Base-by-base conservation (phyloP, 2,113 vertebrate genomes). In the Hyla sarda region DNA sequence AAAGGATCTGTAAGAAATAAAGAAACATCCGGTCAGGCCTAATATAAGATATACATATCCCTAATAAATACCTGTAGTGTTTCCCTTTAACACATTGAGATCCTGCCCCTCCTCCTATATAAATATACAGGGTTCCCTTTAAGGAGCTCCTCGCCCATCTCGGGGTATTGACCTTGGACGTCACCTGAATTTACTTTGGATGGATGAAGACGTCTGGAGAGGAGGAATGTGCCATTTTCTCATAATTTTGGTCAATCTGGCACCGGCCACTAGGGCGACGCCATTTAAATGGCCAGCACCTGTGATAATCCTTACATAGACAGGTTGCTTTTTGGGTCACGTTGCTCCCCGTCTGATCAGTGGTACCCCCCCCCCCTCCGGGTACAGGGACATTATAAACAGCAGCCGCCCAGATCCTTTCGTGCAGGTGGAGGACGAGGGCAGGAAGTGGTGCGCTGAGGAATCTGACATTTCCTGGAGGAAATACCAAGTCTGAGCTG, bases 1-100 rank as follows among this genome's bases (percentile, higher is more conserved):
- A 90, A 99, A 96, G 79, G 97, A 97, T 87, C 97, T 99, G 92
- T 9, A 54, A 74, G 91, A 37, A 90, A 0, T 62, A 0, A 0
- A 54, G 60, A 41, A 11, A 23, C 30, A 0, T 52, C 16, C 8
- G 47, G 8, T 77, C 50, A 58, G 11, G 28, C 3, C 30, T 34
- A 19, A 69, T 34, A 9, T 69, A 60, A 60, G 58, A 5, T 21
- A 5, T 41, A 3, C 3, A 41, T 41, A 41, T n/a, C n/a, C n/a
- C n/a, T n/a, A n/a, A n/a, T n/a, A 41, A 5, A 41, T 41, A 5
- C 2, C 25, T 5, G 25, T 30, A 65, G 62, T 1, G 62, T 30
- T 32, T 7, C 62, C 62, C 62, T 65, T 65, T 32, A 65, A 75
- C 72, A 5, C 16, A 45, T 16, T 0, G 13, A 1, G 25, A 5